Percentiles rank a stretch among this genome's conserved stretches.
These are phyloP conservation scores for Diachasma alloeum DNA, from an alignment of 1,140 invertebrate genomes.

Conservation along the genomic window DNA sequence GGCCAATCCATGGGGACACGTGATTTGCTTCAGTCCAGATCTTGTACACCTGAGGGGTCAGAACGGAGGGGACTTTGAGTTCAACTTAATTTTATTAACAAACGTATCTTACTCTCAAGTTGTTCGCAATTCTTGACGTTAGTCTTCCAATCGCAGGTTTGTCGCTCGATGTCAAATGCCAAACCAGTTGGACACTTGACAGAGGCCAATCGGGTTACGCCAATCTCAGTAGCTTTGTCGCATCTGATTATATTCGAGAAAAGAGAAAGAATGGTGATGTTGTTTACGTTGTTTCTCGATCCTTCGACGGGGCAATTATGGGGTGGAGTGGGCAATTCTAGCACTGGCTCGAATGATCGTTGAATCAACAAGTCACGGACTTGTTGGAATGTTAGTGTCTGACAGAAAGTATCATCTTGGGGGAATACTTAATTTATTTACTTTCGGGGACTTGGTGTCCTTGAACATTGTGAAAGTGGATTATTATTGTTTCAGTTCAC, in stretches of 20 bases:
- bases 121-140: constrained; percentile 95
- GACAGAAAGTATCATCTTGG: too few species aligned
- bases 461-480: too few species aligned
- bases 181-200: constrained; percentile 89
- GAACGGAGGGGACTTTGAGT: constrained; percentile 55
- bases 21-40: constrained; percentile 92
- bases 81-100: constrained; percentile 9
- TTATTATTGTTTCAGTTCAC: too few species aligned
- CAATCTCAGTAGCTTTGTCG: constrained; percentile 86
- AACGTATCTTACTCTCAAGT: constrained; percentile 86
- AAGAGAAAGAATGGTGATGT: not conserved
- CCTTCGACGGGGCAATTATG: not conserved
- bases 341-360: too few species aligned
- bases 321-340: not conserved
- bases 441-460: too few species aligned
- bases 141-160: constrained; percentile 95
- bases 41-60: constrained; percentile 81
- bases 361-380: too few species aligned
- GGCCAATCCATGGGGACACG: constrained; percentile 91
- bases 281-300: too few species aligned
- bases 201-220: constrained; percentile 83
- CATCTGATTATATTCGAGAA: constrained; percentile 71
- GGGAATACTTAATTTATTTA: too few species aligned
- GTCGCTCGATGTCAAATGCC: constrained; percentile 92
- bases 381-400: too few species aligned